Evolutionary conservation across 2,113 vertebrate genomes (phyloP).

Genomic region (Crotalus tigris): DNA sequence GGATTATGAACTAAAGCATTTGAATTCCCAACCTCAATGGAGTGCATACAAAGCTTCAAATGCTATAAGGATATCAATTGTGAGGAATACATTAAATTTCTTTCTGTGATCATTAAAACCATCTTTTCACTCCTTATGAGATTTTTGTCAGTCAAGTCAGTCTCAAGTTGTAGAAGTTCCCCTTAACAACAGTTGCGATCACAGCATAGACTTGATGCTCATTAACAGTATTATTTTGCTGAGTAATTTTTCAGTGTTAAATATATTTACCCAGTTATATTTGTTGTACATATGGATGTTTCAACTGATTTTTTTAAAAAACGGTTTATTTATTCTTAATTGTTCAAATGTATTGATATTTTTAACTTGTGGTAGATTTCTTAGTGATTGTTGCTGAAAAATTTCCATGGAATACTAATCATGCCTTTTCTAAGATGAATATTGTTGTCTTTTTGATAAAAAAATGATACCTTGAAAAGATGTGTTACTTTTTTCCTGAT

Average conservation of each 20-base stretch:
- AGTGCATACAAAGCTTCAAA: not conserved
- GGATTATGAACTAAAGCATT: not conserved
- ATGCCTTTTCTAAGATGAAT: constrained; percentile 2
- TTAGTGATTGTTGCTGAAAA: constrained; percentile 6
- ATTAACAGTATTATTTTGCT: not conserved
- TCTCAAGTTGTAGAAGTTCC: not conserved
- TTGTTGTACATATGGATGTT: not conserved
- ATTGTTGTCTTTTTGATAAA: constrained; percentile 39
- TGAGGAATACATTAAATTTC: not conserved
- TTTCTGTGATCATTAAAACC: not conserved
- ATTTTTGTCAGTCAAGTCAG: not conserved
- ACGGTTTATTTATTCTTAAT: not conserved
- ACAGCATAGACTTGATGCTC: not conserved
- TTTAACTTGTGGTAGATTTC: constrained; percentile 35
- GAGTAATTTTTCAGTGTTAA: not conserved
- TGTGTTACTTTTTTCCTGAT: not conserved
- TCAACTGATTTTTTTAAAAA: not conserved
- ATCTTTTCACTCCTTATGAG: not conserved
- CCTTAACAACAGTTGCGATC: not conserved
- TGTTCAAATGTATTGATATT: not conserved
- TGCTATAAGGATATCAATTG: not conserved
- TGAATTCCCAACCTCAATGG: not conserved
- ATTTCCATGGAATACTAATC: constrained; percentile 13
- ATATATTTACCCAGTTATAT: not conserved
- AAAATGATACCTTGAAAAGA: constrained; percentile 5